These are phyloP conservation scores for Cabera pusaria DNA, from an alignment of 2,888 invertebrate genomes.

Conservation along the genomic window DNA sequence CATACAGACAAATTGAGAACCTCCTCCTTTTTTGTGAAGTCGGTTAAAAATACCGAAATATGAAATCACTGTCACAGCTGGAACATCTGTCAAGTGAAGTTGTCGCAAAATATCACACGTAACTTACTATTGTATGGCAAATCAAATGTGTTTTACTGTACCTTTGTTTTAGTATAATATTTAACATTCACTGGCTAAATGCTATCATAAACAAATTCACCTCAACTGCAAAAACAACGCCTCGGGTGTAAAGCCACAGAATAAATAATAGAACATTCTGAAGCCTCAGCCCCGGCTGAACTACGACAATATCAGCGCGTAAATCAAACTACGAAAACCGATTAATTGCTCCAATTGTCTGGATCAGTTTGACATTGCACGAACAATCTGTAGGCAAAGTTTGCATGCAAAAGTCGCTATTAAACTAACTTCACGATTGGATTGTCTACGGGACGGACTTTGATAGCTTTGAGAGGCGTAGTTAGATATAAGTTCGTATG, in stretches of 20 bases:
- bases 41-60: too few relatives aligned
- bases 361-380: conserved; percentile 69
- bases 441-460: conserved; percentile 69
- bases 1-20: too few relatives aligned
- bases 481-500: conserved; percentile 64
- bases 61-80: too few relatives aligned
- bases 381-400: conserved; percentile 71
- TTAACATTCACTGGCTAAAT: too few relatives aligned
- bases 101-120: too few relatives aligned
- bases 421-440: conserved; percentile 62
- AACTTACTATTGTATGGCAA: too few relatives aligned
- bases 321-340: conserved; percentile 60
- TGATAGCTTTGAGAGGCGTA: conserved; percentile 69
- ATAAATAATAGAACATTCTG: too few relatives aligned
- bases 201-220: too few relatives aligned
- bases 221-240: conserved; percentile 9
- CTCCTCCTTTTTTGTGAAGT: too few relatives aligned
- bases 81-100: too few relatives aligned
- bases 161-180: too few relatives aligned
- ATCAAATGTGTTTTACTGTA: too few relatives aligned
- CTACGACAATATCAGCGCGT: conserved; percentile 29
- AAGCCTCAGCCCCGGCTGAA: conserved; percentile 11
- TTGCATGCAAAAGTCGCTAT: conserved; percentile 73
- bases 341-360: conserved; percentile 75
- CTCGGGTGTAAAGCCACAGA: conserved; percentile 10